Evolutionary conservation across 2,113 vertebrate genomes (phyloP).

Genomic region (Trogon surrucura): DNA sequence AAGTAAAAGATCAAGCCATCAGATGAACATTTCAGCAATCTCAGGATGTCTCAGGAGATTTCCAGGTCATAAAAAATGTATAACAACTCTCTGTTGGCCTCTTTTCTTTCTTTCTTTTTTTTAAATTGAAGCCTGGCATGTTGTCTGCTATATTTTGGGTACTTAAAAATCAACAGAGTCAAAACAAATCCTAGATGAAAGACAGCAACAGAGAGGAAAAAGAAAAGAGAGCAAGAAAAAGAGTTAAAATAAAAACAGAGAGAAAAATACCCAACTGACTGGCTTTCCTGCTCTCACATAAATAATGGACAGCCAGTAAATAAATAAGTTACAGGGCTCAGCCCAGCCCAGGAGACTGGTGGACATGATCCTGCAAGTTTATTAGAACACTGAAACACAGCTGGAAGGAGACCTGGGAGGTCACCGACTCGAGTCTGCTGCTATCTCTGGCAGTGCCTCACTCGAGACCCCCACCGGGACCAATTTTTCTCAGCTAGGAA

Average conservation of each 20-base stretch:
- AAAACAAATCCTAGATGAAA: slow-evolving; percentile 18
- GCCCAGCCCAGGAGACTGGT: neutral
- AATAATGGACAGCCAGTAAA: slow-evolving; percentile 47
- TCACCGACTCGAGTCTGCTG: neutral
- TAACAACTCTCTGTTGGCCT: neutral
- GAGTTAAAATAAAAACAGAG: neutral
- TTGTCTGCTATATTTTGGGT: neutral
- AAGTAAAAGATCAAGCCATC: slow-evolving; percentile 39
- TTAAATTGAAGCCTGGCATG: slow-evolving; percentile 45
- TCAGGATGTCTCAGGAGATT: slow-evolving; percentile 45
- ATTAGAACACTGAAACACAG: slow-evolving; percentile 30
- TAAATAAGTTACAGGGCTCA: slow-evolving; percentile 50
- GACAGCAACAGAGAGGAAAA: neutral
- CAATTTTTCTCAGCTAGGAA: slow-evolving; percentile 38
- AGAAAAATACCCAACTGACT: neutral
- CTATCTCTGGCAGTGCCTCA: neutral
- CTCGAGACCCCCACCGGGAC: neutral
- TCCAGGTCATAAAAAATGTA: slow-evolving; percentile 72
- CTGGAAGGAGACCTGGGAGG: neutral
- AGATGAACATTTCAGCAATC: slow-evolving; percentile 57
- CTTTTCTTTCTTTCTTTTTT: neutral
- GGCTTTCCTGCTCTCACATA: slow-evolving; percentile 29
- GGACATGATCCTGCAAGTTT: slow-evolving; percentile 54
- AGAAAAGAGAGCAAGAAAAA: slow-evolving; percentile 11
- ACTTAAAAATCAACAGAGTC: slow-evolving; percentile 12